These are phyloP conservation scores for Branchipolynoe longqiensis DNA, from an alignment of 2,888 invertebrate genomes.

Conservation along the genomic window DNA sequence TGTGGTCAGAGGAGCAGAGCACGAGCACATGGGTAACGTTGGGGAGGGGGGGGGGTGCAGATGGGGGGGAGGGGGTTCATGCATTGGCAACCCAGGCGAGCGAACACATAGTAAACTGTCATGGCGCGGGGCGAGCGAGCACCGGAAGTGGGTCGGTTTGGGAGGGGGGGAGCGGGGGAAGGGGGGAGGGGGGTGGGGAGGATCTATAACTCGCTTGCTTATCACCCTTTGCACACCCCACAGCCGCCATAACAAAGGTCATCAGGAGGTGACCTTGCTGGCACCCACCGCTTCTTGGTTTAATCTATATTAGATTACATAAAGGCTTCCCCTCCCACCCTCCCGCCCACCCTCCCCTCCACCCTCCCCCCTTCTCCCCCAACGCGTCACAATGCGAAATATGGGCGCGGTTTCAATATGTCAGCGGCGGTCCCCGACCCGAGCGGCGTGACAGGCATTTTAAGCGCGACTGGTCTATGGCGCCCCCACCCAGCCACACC, in stretches of 20 bases:
- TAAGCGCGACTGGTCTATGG: background rate
- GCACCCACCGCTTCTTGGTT: background rate
- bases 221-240: background rate
- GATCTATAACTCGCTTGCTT: background rate
- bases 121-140: background rate
- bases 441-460: background rate
- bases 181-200: background rate
- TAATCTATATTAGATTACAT: constrained; percentile 32
- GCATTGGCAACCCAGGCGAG: no score
- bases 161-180: background rate
- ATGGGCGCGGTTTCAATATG: constrained; percentile 43
- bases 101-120: no score
- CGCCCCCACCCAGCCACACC: no score
- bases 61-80: no score
- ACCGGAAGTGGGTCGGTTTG: background rate
- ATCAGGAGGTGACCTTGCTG: constrained; percentile 13
- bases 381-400: constrained; percentile 14
- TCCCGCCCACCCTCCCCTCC: background rate
- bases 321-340: background rate
- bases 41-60: no score
- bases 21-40: no score
- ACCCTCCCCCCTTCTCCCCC: background rate
- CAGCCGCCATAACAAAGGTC: background rate
- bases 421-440: background rate
- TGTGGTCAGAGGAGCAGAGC: no score